phyloP scores from a whole-genome alignment of 1,140 invertebrate species.

The Belonocnema kinseyi region DNA sequence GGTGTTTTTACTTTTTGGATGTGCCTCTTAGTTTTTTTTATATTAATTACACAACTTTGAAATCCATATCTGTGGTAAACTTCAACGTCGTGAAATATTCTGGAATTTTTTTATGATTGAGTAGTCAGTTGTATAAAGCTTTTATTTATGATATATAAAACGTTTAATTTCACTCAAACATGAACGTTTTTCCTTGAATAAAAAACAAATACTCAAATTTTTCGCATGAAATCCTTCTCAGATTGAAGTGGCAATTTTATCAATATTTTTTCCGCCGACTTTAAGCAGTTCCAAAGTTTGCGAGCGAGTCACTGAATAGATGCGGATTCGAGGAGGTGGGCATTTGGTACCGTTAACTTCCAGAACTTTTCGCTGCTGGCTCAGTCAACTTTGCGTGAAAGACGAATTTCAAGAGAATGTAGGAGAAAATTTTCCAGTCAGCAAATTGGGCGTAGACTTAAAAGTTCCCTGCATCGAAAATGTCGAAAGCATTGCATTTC shows the following conservation, averaged over 20 bases:
- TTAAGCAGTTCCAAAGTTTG: slow-evolving; percentile 23
- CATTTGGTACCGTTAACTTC: slow-evolving; percentile 15
- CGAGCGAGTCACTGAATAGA: slow-evolving; percentile 19
- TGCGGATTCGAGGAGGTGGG: slow-evolving; percentile 6
- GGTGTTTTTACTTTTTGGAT: no score
- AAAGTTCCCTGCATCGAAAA: slow-evolving; percentile 6
- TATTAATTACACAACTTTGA: no score
- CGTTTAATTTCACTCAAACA: no score
- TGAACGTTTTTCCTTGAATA: background rate
- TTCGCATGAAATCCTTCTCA: background rate
- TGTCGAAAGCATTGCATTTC: slow-evolving; percentile 1
- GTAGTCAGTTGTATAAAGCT: no score
- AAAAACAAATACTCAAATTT: background rate
- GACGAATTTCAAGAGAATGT: slow-evolving; percentile 24
- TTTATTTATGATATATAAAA: no score
- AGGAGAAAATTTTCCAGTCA: slow-evolving; percentile 15
- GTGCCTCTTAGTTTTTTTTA: no score
- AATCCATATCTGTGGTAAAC: no score
- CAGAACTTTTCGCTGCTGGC: slow-evolving; percentile 21
- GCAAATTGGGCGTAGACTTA: slow-evolving; percentile 18
- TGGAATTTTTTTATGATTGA: no score
- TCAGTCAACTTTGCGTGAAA: slow-evolving; percentile 28
- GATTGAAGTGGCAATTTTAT: slow-evolving; percentile 13
- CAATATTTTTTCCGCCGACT: slow-evolving; percentile 24
- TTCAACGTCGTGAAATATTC: no score